Percentiles rank a stretch among this genome's conserved stretches.
phyloP scores from a whole-genome alignment of 53 echinoderm and acorn worm genomes.

The Paracentrotus lividus region DNA sequence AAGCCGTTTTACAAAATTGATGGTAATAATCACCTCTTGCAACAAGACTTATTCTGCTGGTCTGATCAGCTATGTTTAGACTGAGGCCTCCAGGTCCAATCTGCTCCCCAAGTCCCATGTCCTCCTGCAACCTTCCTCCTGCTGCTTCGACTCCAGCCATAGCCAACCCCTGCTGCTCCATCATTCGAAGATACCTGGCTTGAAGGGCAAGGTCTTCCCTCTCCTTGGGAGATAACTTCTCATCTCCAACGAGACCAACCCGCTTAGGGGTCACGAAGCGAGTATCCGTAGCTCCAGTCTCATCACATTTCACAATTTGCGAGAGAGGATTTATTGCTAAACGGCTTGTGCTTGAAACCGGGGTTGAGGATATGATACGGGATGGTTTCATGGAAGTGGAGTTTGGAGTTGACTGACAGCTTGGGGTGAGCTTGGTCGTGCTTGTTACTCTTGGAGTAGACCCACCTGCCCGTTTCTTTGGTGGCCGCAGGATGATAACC shows the following conservation, averaged over 20 bases:
- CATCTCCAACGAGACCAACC: not conserved
- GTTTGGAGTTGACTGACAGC: not conserved
- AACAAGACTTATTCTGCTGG: constrained; percentile 53
- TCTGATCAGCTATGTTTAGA: constrained; percentile 55
- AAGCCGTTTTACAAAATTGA: too few species aligned
- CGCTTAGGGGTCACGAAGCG: not conserved
- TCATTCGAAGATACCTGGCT: constrained; percentile 20
- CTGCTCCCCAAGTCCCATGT: not conserved
- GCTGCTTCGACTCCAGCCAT: not conserved
- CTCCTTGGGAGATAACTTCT: constrained; percentile 43
- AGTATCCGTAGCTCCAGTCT: not conserved
- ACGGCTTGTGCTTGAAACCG: constrained; percentile 27
- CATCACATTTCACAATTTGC: not conserved
- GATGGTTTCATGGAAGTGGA: not conserved
- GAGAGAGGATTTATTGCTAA: not conserved
- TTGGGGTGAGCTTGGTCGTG: constrained; percentile 61
- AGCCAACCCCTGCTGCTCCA: constrained; percentile 8
- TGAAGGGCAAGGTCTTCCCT: not conserved
- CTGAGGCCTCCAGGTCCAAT: constrained; percentile 41
- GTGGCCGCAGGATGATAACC: constrained; percentile 81
- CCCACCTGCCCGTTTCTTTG: constrained; percentile 53
- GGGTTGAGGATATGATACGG: not conserved
- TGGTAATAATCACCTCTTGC: constrained; percentile 50
- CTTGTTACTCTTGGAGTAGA: constrained; percentile 62
- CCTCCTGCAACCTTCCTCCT: not conserved